Conservation (phyloP, 2,888 invertebrate species). For the Micoletzkya japonica region DNA sequence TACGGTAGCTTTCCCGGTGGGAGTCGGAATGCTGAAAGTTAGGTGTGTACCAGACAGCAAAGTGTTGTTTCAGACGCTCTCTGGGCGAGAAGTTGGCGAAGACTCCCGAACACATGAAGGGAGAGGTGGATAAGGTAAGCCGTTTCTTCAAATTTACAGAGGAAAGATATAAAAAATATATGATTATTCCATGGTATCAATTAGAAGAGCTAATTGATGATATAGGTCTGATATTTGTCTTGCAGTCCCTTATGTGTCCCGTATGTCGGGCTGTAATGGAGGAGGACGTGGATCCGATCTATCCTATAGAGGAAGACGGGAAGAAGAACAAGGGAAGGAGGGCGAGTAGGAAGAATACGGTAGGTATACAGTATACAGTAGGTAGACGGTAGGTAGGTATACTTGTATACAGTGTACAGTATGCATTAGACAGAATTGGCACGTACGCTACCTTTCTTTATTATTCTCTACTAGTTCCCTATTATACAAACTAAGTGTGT, state of each 20-base stretch:
- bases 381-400: background rate
- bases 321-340: slow-evolving; percentile 12
- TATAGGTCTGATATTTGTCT: background rate
- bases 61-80: background rate
- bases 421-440: no score
- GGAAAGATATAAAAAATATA: background rate
- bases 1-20: background rate
- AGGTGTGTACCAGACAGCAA: background rate
- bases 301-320: background rate
- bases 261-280: slow-evolving; percentile 33
- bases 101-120: slow-evolving; percentile 27
- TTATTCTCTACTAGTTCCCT: no score
- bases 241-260: slow-evolving; percentile 33
- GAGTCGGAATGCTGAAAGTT: background rate
- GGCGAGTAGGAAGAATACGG: slow-evolving; percentile 23
- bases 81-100: slow-evolving; percentile 25
- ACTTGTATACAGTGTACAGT: no score
- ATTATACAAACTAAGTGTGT: no score
- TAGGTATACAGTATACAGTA: background rate
- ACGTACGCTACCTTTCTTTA: no score
- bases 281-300: slow-evolving; percentile 29
- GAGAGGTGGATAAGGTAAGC: slow-evolving; percentile 27
- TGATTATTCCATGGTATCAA: background rate
- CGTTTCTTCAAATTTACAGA: background rate
- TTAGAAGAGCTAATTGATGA: background rate